phyloP scores from a whole-genome alignment of 23 tunicate species.

The Aplidium turbinatum region DNA sequence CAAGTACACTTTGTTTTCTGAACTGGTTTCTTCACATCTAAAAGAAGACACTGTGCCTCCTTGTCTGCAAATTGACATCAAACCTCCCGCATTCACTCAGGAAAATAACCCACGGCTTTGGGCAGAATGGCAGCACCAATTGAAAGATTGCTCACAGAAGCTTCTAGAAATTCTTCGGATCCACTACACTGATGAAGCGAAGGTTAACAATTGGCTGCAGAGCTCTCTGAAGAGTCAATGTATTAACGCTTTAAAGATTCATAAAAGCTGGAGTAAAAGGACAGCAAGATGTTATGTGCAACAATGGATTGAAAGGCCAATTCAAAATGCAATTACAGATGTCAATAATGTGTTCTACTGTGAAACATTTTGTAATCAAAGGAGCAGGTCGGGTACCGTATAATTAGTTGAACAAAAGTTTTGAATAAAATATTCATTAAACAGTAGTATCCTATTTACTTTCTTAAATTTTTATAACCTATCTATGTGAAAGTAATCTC shows the following conservation, averaged over 20 bases:
- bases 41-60: slow-evolving; percentile 48
- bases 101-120: neutral
- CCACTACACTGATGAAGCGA: slow-evolving; percentile 22
- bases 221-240: slow-evolving; percentile 25
- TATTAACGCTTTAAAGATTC: slow-evolving; percentile 3
- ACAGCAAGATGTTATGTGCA: slow-evolving; percentile 14
- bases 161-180: slow-evolving; percentile 24
- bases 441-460: no score
- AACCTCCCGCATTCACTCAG: slow-evolving; percentile 34
- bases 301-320: slow-evolving; percentile 1
- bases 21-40: slow-evolving; percentile 36
- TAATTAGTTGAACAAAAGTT: no score
- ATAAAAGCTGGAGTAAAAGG: neutral
- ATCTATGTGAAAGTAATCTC: no score
- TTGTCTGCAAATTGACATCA: slow-evolving; percentile 39
- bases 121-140: slow-evolving; percentile 46
- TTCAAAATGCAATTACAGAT: slow-evolving; percentile 1
- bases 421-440: no score
- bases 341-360: no score
- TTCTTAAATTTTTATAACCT: no score
- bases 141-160: slow-evolving; percentile 15
- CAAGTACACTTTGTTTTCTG: slow-evolving; percentile 32
- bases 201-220: neutral
- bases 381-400: no score
- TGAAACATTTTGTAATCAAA: no score